Base-by-base conservation (phyloP, 2,797 vertebrate genomes). In the Phyllotis vaccarum region DNA sequence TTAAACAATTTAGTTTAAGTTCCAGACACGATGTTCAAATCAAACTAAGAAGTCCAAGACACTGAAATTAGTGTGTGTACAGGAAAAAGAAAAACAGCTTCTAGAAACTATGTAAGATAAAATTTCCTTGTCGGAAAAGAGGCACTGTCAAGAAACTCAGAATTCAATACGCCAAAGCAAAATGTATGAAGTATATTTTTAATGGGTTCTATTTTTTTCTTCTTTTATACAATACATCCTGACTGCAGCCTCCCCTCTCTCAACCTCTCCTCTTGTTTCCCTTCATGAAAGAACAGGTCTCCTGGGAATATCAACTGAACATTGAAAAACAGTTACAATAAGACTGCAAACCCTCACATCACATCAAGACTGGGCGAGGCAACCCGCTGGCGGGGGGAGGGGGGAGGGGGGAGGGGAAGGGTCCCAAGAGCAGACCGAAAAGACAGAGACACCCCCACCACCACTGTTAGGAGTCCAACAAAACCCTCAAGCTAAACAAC, bases 1-100 rank as follows among this genome's bases (percentile, higher is more conserved):
- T 89, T 74, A 75, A 75, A 54, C 64, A 95, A 89, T 85, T 86
- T 34, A 54, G 89, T 81, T 90, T 95, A 52, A 46, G 43, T 92
- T 90, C 49, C 74, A 86, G 31, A 75, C 72, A 46, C 6, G n/a
- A 52, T 37, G 24, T 86, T 54, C 64, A 96, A 74, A 83, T 27
- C 56, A 97, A 58, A 54, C 11, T 49, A 58, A 95, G 62, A 93
- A 85, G 16, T 1, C 24, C 13, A n/a, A 43, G 46, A 74, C 54
- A 83, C 83, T 78, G 78, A 94, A 89, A 85, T 78, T 76, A 58
- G 95, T 54, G 64, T 43, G 74, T 54, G 11, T 19, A 46, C 24
- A 46, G 62, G 9, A 83, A 80, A 79, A 70, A 70, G 24, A 12
- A 75, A 16, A 72, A 75, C 79, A 94, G 29, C 37, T 5, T 49